A percentile compares a stretch with the other conserved stretches of the same genome.
Evolutionary conservation across 2,888 invertebrate genomes (phyloP).

Genomic region (Neria commutata): DNA sequence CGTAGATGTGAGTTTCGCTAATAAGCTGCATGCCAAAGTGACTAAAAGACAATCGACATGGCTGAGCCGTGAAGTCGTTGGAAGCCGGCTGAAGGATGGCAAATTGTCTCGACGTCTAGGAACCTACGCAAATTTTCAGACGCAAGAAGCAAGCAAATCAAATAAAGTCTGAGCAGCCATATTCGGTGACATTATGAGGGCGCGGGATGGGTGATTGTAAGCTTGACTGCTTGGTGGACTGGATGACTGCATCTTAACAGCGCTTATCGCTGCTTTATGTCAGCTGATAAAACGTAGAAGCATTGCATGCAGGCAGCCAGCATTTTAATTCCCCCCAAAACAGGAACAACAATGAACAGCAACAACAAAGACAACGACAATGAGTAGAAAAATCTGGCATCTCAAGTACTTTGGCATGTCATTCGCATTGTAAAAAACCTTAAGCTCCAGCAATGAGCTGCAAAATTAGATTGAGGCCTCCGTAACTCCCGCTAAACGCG

Average conservation of each 20-base stretch:
- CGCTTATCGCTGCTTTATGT: background rate
- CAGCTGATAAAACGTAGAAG: too few relatives aligned
- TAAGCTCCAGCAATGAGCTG: slow-evolving; percentile 53
- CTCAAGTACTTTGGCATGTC: slow-evolving; percentile 53
- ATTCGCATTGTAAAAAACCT: slow-evolving; percentile 54
- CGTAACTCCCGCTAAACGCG: slow-evolving; percentile 15
- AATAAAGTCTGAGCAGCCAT: slow-evolving; percentile 43
- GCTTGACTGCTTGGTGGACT: background rate
- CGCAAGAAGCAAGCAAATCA: slow-evolving; percentile 47
- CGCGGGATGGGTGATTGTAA: background rate
- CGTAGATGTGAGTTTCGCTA: background rate
- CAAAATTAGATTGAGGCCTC: slow-evolving; percentile 48
- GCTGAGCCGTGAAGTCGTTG: background rate
- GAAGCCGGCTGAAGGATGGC: background rate
- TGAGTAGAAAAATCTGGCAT: slow-evolving; percentile 24
- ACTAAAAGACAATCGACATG: slow-evolving; percentile 6
- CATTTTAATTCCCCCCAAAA: slow-evolving; percentile 10
- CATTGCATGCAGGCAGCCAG: slow-evolving; percentile 9
- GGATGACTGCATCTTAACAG: too few relatives aligned
- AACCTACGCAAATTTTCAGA: background rate
- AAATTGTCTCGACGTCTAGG: background rate
- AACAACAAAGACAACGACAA: background rate
- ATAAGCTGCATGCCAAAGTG: slow-evolving; percentile 13
- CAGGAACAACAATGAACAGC: background rate
- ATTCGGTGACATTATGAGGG: slow-evolving; percentile 45